phyloP scores from a whole-genome alignment of 2,113 vertebrate genomes.

The Verasper variegatus region DNA sequence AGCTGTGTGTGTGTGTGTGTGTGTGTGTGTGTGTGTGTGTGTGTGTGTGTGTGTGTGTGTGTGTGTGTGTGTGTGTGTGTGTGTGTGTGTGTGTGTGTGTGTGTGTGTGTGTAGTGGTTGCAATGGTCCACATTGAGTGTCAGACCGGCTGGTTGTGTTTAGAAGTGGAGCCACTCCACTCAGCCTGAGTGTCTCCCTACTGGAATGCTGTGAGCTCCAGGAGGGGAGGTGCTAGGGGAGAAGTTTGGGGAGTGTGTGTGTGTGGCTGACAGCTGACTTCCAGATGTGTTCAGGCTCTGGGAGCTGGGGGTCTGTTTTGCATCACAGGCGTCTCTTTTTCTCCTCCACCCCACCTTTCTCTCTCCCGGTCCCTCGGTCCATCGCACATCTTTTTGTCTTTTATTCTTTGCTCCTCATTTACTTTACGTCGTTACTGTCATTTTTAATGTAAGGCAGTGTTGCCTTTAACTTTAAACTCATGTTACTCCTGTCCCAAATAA shows the following conservation, averaged over 20 bases:
- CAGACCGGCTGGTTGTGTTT: constrained; percentile 79
- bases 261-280: constrained; percentile 82
- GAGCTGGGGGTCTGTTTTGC: constrained; percentile 76
- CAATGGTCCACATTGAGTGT: constrained; percentile 68
- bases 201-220: constrained; percentile 79
- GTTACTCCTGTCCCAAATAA: background rate
- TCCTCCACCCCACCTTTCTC: constrained; percentile 44
- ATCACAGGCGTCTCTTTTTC: constrained; percentile 71
- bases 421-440: constrained; percentile 9
- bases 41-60: constrained; percentile 28
- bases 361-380: constrained; percentile 13
- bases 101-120: constrained; percentile 35
- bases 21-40: background rate
- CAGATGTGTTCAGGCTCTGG: constrained; percentile 80
- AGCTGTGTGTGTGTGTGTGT: constrained; percentile 19
- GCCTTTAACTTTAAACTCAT: background rate
- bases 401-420: background rate
- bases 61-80: background rate
- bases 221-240: constrained; percentile 69
- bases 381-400: constrained; percentile 11
- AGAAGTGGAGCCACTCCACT: constrained; percentile 79
- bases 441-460: background rate
- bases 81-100: constrained; percentile 30
- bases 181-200: constrained; percentile 82
- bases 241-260: constrained; percentile 34